Evolutionary conservation across 2,797 vertebrate species (phyloP).

Genomic region (Peromyscus melanophrys): DNA sequence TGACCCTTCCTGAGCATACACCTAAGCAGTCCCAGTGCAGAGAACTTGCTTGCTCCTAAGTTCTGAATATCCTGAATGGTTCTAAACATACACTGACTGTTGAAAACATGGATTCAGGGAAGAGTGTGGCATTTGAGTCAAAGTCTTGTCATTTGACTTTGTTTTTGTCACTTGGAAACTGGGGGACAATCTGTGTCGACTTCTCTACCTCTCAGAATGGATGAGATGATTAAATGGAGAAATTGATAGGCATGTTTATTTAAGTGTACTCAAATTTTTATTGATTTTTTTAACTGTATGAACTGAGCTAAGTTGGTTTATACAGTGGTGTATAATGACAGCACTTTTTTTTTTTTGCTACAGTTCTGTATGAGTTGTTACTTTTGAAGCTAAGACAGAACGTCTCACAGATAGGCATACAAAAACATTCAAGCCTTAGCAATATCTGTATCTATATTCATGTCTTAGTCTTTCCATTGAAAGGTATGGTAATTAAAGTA

Average conservation of each 20-base stretch:
- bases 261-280: not conserved
- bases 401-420: not conserved
- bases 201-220: not conserved
- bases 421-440: not conserved
- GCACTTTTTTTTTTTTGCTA: not conserved
- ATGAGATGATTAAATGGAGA: not conserved
- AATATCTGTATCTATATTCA: not conserved
- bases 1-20: not conserved
- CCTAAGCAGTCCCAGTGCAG: not conserved
- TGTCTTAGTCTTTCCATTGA: not conserved
- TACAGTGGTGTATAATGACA: not conserved
- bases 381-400: slow-evolving; percentile 7
- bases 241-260: not conserved
- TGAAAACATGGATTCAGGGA: not conserved
- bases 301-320: slow-evolving; percentile 19
- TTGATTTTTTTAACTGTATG: not conserved
- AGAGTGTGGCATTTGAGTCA: fast-evolving
- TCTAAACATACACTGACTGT: not conserved
- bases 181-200: not conserved
- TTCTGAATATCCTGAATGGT: not conserved
- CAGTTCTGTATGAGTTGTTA: not conserved
- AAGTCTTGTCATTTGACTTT: not conserved
- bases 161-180: not conserved
- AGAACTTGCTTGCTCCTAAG: not conserved
- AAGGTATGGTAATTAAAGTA: not conserved